These are phyloP conservation scores for Caenorhabditis panamensis DNA, from an alignment of 2,888 invertebrate genomes.

Conservation along the genomic window DNA sequence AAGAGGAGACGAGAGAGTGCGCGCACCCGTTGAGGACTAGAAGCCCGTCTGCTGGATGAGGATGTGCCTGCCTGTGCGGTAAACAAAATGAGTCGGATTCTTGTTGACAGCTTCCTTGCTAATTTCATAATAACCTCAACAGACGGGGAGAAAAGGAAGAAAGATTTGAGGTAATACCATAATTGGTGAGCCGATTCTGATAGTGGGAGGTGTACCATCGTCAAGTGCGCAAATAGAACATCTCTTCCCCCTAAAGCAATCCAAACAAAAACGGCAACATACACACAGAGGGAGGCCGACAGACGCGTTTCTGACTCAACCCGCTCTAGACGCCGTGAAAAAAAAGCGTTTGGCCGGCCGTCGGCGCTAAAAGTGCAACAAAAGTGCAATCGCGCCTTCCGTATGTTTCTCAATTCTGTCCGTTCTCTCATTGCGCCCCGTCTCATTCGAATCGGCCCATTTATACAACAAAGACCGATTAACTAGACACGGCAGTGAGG, in stretches of 20 bases:
- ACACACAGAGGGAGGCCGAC: slow-evolving; percentile 8
- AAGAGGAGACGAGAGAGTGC: slow-evolving; percentile 17
- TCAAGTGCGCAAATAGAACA: slow-evolving; percentile 40
- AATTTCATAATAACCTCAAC: slow-evolving; percentile 29
- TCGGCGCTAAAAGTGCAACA: slow-evolving; percentile 46
- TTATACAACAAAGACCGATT: slow-evolving; percentile 46
- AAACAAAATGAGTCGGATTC: slow-evolving; percentile 4
- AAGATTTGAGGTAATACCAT: not conserved
- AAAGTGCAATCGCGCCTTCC: slow-evolving; percentile 49
- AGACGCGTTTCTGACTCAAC: slow-evolving; percentile 18
- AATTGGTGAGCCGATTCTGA: slow-evolving; percentile 20
- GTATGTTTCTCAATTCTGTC: slow-evolving; percentile 16
- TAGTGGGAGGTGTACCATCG: not conserved
- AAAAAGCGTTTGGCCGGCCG: slow-evolving; percentile 5
- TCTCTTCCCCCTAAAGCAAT: slow-evolving; percentile 14
- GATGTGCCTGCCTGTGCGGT: slow-evolving; percentile 7
- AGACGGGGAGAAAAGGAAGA: not conserved
- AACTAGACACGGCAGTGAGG: slow-evolving; percentile 17
- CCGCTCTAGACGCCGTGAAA: slow-evolving; percentile 5
- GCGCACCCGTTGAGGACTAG: slow-evolving; percentile 26
- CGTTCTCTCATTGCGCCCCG: not conserved
- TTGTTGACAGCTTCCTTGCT: slow-evolving; percentile 10
- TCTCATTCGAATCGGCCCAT: slow-evolving; percentile 10
- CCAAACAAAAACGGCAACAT: slow-evolving; percentile 52
- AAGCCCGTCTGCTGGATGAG: slow-evolving; percentile 8